Conservation (phyloP, 53 echinoderm and acorn worm species). For the Arbacia lixula region DNA sequence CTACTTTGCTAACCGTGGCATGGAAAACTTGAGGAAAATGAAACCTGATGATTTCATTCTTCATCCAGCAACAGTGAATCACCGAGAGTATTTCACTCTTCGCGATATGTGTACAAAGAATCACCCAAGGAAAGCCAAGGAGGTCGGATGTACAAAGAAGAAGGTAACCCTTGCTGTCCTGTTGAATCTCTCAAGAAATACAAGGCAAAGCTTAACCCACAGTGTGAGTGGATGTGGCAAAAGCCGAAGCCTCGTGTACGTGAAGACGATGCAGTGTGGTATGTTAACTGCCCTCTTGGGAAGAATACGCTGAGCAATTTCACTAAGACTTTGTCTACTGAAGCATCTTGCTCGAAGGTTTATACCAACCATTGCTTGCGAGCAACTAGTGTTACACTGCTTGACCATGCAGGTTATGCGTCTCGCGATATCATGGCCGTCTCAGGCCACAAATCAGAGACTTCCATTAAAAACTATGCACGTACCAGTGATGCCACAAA, state of each 20-base stretch:
- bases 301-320: slow-evolving; percentile 4
- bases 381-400: background rate
- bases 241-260: background rate
- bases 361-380: slow-evolving; percentile 27
- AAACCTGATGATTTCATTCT: background rate
- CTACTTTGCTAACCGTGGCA: background rate
- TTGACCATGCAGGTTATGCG: slow-evolving; percentile 1
- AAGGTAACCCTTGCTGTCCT: slow-evolving; percentile 12
- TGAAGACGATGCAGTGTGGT: slow-evolving; percentile 23
- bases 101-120: slow-evolving; percentile 1
- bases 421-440: background rate
- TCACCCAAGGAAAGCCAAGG: background rate
- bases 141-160: slow-evolving; percentile 7
- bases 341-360: slow-evolving; percentile 8
- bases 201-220: background rate
- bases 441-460: slow-evolving; percentile 29
- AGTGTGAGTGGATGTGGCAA: slow-evolving; percentile 32
- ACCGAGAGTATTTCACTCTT: background rate
- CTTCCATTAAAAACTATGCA: slow-evolving; percentile 20
- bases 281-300: background rate
- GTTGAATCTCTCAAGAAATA: slow-evolving; percentile 29
- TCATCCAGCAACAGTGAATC: background rate
- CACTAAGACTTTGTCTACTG: background rate
- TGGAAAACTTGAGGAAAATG: slow-evolving; percentile 3
- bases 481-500: slow-evolving; percentile 6